Evolutionary conservation across 2,888 invertebrate species (phyloP), one percentile per base, ranked within the genome.

Genomic region (Diogma glabrata): DNA sequence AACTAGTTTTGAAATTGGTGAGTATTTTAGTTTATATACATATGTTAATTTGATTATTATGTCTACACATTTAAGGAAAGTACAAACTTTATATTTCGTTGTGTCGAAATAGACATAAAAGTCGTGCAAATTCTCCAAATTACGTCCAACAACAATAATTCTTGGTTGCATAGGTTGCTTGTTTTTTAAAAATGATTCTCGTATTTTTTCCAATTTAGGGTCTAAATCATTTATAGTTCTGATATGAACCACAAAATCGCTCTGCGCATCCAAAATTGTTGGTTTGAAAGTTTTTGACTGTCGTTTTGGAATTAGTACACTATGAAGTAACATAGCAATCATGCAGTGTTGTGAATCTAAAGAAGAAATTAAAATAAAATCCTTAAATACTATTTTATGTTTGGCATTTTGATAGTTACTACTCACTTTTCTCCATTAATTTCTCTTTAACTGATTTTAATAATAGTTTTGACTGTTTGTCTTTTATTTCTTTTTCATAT

Each of bases 201-300:
- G 50, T 26, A 52, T 22, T 16, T 24, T 38, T 38, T 33, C 43
- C 50, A 52, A 28, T 51, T 52, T 52, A 40, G 48, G 54, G 36
- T 30, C 33, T 45, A 54, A 47, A 50, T 52, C 52, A 48, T 54
- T 54, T 46, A 45, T 38, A 38, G 50, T 54, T 30, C 43, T 28
- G n/a, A 54, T 52, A 23, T 47, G 47, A 47, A 49, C 47, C 19
- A 54, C 50, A 43, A 54, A 54, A 49, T 52, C 54, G 47, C 26
- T 26, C 48, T 56, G 56, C 22, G 49, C 53, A 50, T 54, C 54
- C 17, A 51, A 49, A 45, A 53, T 54, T 20, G 56, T 54, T 9
- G 54, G 56, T 28, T 54, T 56, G n/a, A 24, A 49, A 17, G 45
- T 50, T 51, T 56, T 56, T 16, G 50, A 51, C n/a, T 36, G 47